These are phyloP conservation scores for Vireo griseus DNA, from an alignment of 2,797 vertebrate species.

Conservation along the genomic window DNA sequence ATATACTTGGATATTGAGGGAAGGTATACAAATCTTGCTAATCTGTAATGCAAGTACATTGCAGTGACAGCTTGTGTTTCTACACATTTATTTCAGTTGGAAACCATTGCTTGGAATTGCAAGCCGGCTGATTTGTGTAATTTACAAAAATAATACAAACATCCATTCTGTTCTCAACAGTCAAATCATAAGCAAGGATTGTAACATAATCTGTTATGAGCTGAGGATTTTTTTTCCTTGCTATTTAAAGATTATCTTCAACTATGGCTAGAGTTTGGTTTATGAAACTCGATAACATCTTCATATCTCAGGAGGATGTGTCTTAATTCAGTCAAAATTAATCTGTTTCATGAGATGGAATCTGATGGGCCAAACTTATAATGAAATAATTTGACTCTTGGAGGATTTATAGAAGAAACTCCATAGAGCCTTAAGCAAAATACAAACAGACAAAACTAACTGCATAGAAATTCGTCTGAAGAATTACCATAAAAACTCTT, in stretches of 20 bases:
- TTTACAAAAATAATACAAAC: slow-evolving; percentile 46
- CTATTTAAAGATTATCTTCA: slow-evolving; percentile 2
- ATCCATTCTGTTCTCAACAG: slow-evolving; percentile 21
- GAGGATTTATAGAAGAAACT: slow-evolving; percentile 40
- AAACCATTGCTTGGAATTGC: background rate
- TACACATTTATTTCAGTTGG: slow-evolving; percentile 22
- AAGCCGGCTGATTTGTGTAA: slow-evolving; percentile 42
- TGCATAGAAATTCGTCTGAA: background rate
- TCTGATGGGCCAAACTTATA: background rate
- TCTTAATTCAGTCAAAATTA: slow-evolving; percentile 34
- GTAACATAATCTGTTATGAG: background rate
- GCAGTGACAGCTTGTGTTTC: slow-evolving; percentile 21
- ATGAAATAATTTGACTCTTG: background rate
- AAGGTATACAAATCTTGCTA: background rate
- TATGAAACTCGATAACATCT: slow-evolving; percentile 37
- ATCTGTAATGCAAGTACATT: slow-evolving; percentile 32
- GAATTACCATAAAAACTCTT: background rate
- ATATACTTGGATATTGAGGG: background rate
- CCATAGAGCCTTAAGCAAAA: background rate
- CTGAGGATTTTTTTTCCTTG: background rate
- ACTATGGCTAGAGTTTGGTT: background rate
- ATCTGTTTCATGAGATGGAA: background rate
- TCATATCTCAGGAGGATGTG: background rate
- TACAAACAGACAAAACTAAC: slow-evolving; percentile 4
- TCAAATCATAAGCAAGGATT: background rate